Evolutionary conservation across 2,113 vertebrate species (phyloP), one percentile per base, ranked within the genome.

Genomic region (Mormoops blainvillei): DNA sequence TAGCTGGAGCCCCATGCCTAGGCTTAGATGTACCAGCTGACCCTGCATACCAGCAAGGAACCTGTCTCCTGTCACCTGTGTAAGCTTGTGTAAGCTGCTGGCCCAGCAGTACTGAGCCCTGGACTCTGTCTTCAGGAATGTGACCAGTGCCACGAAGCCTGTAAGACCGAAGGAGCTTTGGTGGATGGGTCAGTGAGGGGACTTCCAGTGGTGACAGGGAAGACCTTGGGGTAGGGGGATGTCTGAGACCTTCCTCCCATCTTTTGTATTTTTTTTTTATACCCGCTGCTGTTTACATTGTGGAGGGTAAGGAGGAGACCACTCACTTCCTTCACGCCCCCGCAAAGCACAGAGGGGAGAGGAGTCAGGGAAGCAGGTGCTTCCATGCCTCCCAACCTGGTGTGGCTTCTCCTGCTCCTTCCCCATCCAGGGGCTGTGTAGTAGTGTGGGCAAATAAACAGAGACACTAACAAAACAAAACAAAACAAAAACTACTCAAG

Each of bases 21-120:
- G 97, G 99, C 99, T 67, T 12, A 99, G 99, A 99, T 99, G 99
- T 99, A 99, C 96, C 99, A 99, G 65, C 98, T 99, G 97, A 99
- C 99, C 41, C 98, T 99, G 96, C 99, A 99, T 95, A 99, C 99
- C 98, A 99, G 99, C 98, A 99, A 99, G 98, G 99, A 99, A 97
- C 98, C 98, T 0, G 99, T 99, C 67, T 99, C 99, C 77, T 98
- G 96, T 97, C 99, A 99, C 96, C 98, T 99, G 89, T 99, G 99
- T n/a, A 99, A 99, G 94, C 98, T 99, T 99, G 91, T 99, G 99
- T n/a, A 99, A 99, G 94, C 98, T 99, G 96, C 98, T 99, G 96
- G 98, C 99, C 14, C 97, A 99, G 97, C 99, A 99, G 97, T 98
- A 98, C 96, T 98, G 97, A 98, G 96, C 78, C 97, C 70, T 52